Evolutionary conservation across 2,888 invertebrate genomes (phyloP), one percentile per base, ranked within the genome.

Genomic region (Tenthredo distinguenda): DNA sequence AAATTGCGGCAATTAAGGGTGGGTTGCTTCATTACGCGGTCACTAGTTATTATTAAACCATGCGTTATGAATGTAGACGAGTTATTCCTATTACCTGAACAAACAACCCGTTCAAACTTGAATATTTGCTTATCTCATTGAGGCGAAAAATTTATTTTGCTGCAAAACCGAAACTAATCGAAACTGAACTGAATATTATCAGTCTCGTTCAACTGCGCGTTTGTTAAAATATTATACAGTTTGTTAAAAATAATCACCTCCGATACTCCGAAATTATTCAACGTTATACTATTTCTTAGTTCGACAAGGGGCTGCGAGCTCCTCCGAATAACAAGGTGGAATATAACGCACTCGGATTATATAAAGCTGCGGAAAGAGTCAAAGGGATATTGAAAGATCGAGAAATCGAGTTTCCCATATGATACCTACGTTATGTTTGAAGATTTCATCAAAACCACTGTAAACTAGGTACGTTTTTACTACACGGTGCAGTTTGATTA

Each of bases 201-300:
- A n/a, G 18, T 65, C 0, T 21, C 6, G 21, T 26, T 65, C 2
- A 21, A 65, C 65, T 43, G 12, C 12, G 2, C 43, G 12, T 43
- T 43, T 43, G 43, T 26, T 26, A 1, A 26, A 26, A 26, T 12
- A 43, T 47, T 47, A 12, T 47, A 47, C 47, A 47, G 68, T 68
- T 68, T 26, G 68, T 68, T 68, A 31, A 68, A 31, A 31, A 68
- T 68, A 68, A 68, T 68, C 68, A 68, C 15, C 68, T 15, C 0
- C 31, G 31, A 68, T 68, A 68, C 3, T 68, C 68, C 31, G 68
- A 31, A 68, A 68, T 68, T 68, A 68, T 68, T 31, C 26, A 68
- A 68, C 21, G 1, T 68, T 68, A 26, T 68, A 31, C 31, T 55
- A 50, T n/a, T 55, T 7, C 55, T 55, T n/a, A 55, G 55, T 55